A percentile compares a stretch with the other conserved stretches of the same genome.
These are phyloP conservation scores for Anarrhichthys ocellatus DNA, from an alignment of 2,113 vertebrate genomes.

Conservation along the genomic window DNA sequence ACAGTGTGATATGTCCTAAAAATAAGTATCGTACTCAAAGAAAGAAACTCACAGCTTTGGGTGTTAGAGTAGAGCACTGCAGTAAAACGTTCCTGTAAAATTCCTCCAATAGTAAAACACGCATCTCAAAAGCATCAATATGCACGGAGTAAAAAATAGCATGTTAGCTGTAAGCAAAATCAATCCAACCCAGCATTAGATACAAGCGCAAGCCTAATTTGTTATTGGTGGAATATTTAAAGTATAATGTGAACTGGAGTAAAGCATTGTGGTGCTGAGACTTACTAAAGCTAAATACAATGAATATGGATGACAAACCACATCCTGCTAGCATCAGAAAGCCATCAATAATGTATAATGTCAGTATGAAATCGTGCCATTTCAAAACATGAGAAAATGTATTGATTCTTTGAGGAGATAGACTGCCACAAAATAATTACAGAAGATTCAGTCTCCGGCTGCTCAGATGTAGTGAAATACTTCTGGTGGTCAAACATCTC, in stretches of 20 bases:
- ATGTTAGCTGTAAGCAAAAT: background rate
- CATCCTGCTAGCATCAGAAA: constrained; percentile 43
- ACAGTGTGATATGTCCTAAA: constrained; percentile 51
- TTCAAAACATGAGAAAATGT: background rate
- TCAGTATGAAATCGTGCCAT: background rate
- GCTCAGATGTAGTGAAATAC: background rate
- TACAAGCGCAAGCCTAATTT: background rate
- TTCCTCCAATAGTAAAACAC: background rate
- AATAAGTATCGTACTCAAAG: constrained; percentile 45
- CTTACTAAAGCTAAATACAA: background rate
- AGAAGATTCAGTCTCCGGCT: background rate
- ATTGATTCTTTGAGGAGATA: background rate
- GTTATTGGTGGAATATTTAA: background rate
- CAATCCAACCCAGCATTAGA: background rate
- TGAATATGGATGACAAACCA: constrained; percentile 48
- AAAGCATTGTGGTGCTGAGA: background rate
- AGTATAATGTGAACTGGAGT: background rate
- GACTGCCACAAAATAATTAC: background rate
- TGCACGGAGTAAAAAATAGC: background rate
- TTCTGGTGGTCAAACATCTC: background rate
- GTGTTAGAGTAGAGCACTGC: background rate
- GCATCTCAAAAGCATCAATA: background rate
- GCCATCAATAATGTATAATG: constrained; percentile 46
- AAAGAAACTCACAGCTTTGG: constrained; percentile 22
- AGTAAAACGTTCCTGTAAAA: background rate